Base-by-base conservation (phyloP, 2,797 vertebrate species). In the Champsocephalus esox region DNA sequence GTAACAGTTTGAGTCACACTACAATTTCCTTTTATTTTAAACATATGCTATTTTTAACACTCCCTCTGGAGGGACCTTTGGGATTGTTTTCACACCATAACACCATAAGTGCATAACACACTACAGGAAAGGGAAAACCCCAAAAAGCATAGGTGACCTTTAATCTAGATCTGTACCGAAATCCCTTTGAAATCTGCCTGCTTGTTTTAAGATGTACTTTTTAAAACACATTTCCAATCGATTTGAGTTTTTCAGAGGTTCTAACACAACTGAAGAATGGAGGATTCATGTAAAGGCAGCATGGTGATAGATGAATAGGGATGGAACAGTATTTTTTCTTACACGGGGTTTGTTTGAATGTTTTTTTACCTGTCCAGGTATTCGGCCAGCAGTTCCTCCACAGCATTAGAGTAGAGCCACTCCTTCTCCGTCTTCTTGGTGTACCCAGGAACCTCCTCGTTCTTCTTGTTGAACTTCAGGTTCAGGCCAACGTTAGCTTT, bases 401-500 rank as follows among this genome's bases (percentile, higher is more conserved):
- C 97, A 19, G 97, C 97, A 59, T 94, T 94, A 32, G 98, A 99
- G 92, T 99, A 99, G 7, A 96, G 96, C 98, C 98, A 99, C 85
- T 99, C 98, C 43, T 95, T 99, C 70, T 98, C 97, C 1, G 97
- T 96, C 83, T 96, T 97, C 92, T 98, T 99, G 28, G 98, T 99
- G 86, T 99, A 99, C 7, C 98, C 98, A 54, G 98, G 98, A 65
- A 99, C 98, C 88, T 99, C 98, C 90, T 99, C 98, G 59, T 99
- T 99, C 92, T 99, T 99, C 93, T 99, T 99, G 94, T 97, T 99
- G 88, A 99, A 99, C 88, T 99, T 99, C 55, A 99, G 93, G 90
- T 99, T 99, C 72, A 99, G 94, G 60, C 98, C 98, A 59, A 97
- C 96, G 50, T 99, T 99, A 24, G 95, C 93, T 92, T 93, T 98